These are phyloP conservation scores for Blastobasis lacticolella DNA, from an alignment of 2,888 invertebrate species.

Conservation along the genomic window DNA sequence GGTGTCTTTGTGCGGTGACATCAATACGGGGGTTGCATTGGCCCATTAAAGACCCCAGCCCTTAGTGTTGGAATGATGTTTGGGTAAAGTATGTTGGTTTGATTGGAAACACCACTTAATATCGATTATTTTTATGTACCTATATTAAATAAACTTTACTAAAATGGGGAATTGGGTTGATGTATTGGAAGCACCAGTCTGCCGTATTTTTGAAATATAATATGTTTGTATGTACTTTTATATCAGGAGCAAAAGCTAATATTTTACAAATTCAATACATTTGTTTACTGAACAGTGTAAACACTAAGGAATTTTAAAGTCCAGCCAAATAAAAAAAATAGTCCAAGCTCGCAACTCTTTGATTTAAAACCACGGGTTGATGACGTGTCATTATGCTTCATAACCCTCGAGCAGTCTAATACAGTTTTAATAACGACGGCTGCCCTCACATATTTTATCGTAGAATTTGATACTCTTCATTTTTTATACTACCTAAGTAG, in stretches of 20 bases:
- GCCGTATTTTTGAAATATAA: too few relatives aligned
- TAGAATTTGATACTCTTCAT: too few relatives aligned
- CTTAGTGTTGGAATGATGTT: constrained; percentile 10
- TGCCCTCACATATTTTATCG: too few relatives aligned
- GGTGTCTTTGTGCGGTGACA: constrained; percentile 45
- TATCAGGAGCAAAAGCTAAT: neutral
- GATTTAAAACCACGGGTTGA: constrained; percentile 34
- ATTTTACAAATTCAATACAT: neutral
- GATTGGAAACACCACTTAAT: neutral
- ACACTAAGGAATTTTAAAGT: too few relatives aligned
- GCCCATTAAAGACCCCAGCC: constrained; percentile 21
- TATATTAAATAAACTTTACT: too few relatives aligned
- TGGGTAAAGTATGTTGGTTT: neutral
- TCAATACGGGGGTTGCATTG: constrained; percentile 40
- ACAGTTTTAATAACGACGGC: constrained; percentile 36
- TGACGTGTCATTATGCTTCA: constrained; percentile 33
- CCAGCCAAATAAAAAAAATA: neutral
- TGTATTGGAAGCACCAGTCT: too few relatives aligned
- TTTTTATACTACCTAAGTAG: too few relatives aligned
- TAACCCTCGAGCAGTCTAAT: constrained; percentile 39
- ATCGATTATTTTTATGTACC: too few relatives aligned
- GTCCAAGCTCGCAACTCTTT: constrained; percentile 9
- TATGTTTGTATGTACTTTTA: too few relatives aligned
- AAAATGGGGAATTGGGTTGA: too few relatives aligned
- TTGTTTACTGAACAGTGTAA: neutral